A percentile compares a stretch with the other conserved stretches of the same genome.
These are phyloP conservation scores for Cottus gobio DNA, from an alignment of 2,113 vertebrate species.

Conservation along the genomic window DNA sequence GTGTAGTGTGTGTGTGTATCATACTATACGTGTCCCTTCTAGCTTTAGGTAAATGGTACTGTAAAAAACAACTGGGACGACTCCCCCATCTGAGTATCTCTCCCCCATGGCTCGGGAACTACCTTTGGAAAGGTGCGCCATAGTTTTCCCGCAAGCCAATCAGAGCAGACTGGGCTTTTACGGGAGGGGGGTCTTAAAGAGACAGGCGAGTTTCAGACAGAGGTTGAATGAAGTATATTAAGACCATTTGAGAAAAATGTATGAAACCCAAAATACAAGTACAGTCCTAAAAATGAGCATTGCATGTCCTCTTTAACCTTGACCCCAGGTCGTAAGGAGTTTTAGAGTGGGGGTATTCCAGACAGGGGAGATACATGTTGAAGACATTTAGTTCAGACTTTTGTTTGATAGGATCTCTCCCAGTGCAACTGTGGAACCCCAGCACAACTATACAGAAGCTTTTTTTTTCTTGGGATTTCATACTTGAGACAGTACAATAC, in stretches of 20 bases:
- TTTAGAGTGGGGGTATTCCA: neutral
- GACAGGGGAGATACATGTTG: neutral
- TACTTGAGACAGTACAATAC: neutral
- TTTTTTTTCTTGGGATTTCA: neutral
- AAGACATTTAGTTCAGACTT: neutral
- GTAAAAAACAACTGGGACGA: neutral
- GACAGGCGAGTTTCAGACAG: neutral
- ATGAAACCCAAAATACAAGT: neutral
- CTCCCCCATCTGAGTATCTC: too few species aligned
- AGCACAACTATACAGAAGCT: neutral
- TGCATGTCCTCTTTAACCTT: neutral
- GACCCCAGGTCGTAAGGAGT: neutral
- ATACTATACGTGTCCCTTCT: neutral
- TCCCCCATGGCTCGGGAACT: too few species aligned
- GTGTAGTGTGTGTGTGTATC: conserved; percentile 21
- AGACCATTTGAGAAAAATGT: neutral
- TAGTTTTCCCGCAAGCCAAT: neutral
- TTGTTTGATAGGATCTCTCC: neutral
- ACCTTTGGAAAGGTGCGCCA: too few species aligned
- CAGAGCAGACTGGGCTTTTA: neutral
- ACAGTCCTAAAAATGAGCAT: neutral
- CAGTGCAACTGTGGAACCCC: neutral
- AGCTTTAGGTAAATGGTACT: neutral
- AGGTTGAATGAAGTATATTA: neutral
- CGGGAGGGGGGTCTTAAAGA: neutral